Base-by-base conservation (phyloP, 1,140 invertebrate species). In the Pseudomyrmex flavicornis region DNA sequence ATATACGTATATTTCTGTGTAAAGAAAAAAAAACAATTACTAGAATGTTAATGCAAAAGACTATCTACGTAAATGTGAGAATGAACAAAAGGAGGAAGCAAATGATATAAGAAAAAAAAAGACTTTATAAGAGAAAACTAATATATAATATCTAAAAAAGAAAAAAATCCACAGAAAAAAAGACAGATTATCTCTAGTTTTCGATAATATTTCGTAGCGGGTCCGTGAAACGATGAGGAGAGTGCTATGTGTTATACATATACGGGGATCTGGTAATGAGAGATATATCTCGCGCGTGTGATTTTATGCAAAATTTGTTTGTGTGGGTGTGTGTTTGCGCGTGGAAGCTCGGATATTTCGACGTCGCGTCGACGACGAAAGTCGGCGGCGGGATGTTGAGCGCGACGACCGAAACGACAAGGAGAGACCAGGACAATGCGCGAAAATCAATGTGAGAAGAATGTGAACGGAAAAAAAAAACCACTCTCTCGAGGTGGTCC, bases 1-100 rank as follows among this genome's bases (percentile, higher is more conserved):
- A 82, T 85, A 88, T 65, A 59, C 87, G 87, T 88, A 88, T 85
- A 82, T 88, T 82, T 83, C 76, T 88, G 35, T 35, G 35, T 35
- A 35, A 35, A 35, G 35, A 35, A 35, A 35, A 35, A 35, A 35
- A 35, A 83, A 85, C 63, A 65, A 77, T 88, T 83, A 89, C 84
- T 77, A 86, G 69, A 26, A 84, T 59, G 69, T 54, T 54, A 85
- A 73, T 35, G 77, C 46, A 85, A 61, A 85, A 85, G 61, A 85
- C 79, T 76, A 84, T 83, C 79, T 83, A 82, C 61, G 44, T 76
- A 80, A 35, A 84, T 17, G 46, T 69, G 54, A 62, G 48, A 50
- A 73, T 54, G 76, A 66, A 62, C 72, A 72, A 61, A 44, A 48
- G 22, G 17, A 66, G 44, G 68, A 79, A 56, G 59, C 66, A 15